Evolutionary conservation across 2,888 invertebrate genomes (phyloP), one percentile per base, ranked within the genome.

Genomic region (Litoditis marina): DNA sequence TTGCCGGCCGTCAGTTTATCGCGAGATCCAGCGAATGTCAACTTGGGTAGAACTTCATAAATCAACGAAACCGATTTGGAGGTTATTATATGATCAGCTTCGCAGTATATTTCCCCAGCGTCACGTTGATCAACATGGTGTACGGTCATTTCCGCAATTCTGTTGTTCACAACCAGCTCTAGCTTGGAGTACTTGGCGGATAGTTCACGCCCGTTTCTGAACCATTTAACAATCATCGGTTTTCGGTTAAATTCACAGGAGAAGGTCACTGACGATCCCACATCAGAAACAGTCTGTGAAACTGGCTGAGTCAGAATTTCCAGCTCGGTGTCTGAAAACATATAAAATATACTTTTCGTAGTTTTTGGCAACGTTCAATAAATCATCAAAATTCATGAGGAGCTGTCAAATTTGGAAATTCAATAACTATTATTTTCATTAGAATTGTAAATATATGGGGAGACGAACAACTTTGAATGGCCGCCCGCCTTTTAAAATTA

Each of bases 71-170:
- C 71, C 31, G 36, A 59, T 3, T 63, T 27, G 1, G 69, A 67
- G 44, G 36, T 57, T 50, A 58, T 49, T 47, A 65, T 63, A 39
- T 46, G 64, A 46, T 72, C 67, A 28, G 69, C 67, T 19, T 67
- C 59, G 49, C 63, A 65, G 31, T 61, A 71, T 42, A 69, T 68
- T 16, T 78, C 69, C 42, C 78, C 81, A 13, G 73, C 62, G 54
- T 81, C 81, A 11, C 59, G 63, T 28, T 65, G 69, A 32, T 78
- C 78, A 19, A 78, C 70, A 50, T 81, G 77, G 39, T 64, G 65
- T 49, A 81, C 78, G 36, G 60, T 59, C 34, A 72, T 19, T 11
- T 44, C 53, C 16, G 71, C 67, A 1, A 53, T 31, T 2, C 32
- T 47, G 13, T 54, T 39, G 11, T 39, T 49, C n/a, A 56, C 52